phyloP scores from a whole-genome alignment of 2,888 invertebrate genomes.

The Parapristionchus giblindavisi region DNA sequence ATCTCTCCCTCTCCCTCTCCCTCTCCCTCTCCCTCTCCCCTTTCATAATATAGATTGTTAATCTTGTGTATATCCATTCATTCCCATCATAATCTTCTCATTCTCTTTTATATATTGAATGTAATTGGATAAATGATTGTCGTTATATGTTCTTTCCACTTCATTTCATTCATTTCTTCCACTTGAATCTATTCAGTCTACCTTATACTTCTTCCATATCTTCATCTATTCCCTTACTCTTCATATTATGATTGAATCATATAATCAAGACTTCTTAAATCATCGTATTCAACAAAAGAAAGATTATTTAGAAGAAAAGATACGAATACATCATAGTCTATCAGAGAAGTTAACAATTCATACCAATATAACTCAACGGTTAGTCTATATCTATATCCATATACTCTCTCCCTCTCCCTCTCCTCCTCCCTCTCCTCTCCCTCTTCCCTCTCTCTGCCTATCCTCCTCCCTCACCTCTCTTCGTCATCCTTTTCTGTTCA shows the following conservation, averaged over 20 bases:
- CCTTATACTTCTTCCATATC: too few relatives aligned
- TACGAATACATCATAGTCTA: too few relatives aligned
- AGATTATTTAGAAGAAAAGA: too few relatives aligned
- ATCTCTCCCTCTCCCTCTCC: not conserved
- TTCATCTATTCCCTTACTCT: too few relatives aligned
- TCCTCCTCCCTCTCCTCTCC: not conserved
- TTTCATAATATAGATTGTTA: not conserved
- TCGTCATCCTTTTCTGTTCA: conserved; percentile 16
- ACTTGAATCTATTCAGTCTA: too few relatives aligned
- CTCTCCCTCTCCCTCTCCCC: not conserved
- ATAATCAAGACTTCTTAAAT: too few relatives aligned
- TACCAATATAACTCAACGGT: too few relatives aligned
- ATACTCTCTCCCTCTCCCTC: too few relatives aligned
- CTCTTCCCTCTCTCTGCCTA: not conserved
- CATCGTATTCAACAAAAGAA: too few relatives aligned
- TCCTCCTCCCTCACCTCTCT: not conserved
- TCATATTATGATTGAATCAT: too few relatives aligned
- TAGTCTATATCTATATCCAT: too few relatives aligned
- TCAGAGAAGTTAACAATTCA: too few relatives aligned
- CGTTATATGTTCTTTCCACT: conserved; percentile 15
- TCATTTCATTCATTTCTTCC: not conserved
- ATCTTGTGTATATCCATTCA: not conserved
- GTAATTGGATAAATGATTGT: conserved; percentile 29
- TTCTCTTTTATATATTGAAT: conserved; percentile 17
- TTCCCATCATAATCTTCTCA: not conserved